These are phyloP conservation scores for Anser brachyrhynchus DNA, from an alignment of 2,113 vertebrate species.

Conservation along the genomic window DNA sequence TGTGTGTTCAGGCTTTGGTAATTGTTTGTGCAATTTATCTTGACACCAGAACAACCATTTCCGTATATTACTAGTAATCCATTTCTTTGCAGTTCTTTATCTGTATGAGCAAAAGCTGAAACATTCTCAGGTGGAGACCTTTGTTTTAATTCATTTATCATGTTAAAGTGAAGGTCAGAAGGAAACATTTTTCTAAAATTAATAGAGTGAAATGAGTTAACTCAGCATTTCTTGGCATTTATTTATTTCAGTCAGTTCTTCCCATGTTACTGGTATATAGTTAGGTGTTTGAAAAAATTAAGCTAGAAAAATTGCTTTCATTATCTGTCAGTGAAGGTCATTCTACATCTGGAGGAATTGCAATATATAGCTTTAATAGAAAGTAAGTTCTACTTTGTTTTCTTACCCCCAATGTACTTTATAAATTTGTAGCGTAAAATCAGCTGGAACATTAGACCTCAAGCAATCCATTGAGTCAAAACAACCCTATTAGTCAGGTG, in stretches of 20 bases:
- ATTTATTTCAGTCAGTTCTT: neutral
- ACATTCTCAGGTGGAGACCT: neutral
- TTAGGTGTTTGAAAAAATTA: slow-evolving; percentile 47
- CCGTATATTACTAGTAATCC: neutral
- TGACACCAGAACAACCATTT: neutral
- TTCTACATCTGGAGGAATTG: neutral
- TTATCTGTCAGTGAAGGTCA: neutral
- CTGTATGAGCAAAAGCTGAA: neutral
- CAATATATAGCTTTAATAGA: neutral
- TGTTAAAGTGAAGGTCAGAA: neutral
- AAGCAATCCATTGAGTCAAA: neutral
- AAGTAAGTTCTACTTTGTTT: neutral
- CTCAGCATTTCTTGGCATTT: neutral
- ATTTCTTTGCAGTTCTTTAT: neutral
- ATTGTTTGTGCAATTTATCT: neutral
- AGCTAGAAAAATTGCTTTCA: slow-evolving; percentile 23
- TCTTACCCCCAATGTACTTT: neutral
- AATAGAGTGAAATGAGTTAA: neutral
- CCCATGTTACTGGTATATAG: neutral
- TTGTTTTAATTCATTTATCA: neutral
- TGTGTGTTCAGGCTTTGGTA: neutral
- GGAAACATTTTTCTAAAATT: neutral
- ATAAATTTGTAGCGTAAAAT: neutral
- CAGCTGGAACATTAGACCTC: neutral
- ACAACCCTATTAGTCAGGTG: neutral